A percentile compares a stretch with the other conserved stretches of the same genome.
These are phyloP conservation scores for Axis porcinus DNA, from an alignment of 2,113 vertebrate genomes.

Conservation along the genomic window DNA sequence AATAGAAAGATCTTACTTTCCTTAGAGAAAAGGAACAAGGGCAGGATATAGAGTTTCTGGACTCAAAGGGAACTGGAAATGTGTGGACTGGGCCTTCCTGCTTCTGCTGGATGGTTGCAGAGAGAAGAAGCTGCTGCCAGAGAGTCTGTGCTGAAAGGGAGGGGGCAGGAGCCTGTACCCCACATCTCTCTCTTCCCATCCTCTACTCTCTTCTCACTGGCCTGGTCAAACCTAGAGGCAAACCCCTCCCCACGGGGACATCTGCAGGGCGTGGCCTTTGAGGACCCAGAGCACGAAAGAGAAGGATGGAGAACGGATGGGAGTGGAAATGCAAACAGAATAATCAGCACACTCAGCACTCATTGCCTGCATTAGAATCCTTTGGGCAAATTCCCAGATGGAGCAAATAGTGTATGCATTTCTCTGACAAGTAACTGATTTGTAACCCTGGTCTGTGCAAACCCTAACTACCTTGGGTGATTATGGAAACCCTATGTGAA, in stretches of 20 bases:
- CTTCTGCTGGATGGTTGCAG: background rate
- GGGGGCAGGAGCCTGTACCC: background rate
- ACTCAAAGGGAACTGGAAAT: background rate
- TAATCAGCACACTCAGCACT: background rate
- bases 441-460: background rate
- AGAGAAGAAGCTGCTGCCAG: background rate
- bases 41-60: background rate
- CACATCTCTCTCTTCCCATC: background rate
- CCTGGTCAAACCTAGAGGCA: background rate
- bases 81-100: accelerated
- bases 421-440: background rate
- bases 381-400: background rate
- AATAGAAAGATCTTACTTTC: background rate
- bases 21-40: background rate
- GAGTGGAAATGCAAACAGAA: background rate
- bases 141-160: background rate
- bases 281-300: background rate
- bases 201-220: background rate
- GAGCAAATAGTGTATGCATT: background rate
- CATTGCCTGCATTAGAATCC: background rate
- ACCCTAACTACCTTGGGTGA: background rate
- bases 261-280: background rate
- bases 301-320: background rate
- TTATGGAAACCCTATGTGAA: background rate
- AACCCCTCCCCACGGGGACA: background rate